Percentiles rank a stretch among this genome's conserved stretches.
phyloP scores from a whole-genome alignment of 2,888 invertebrate species.

The Chrysina gloriosa region DNA sequence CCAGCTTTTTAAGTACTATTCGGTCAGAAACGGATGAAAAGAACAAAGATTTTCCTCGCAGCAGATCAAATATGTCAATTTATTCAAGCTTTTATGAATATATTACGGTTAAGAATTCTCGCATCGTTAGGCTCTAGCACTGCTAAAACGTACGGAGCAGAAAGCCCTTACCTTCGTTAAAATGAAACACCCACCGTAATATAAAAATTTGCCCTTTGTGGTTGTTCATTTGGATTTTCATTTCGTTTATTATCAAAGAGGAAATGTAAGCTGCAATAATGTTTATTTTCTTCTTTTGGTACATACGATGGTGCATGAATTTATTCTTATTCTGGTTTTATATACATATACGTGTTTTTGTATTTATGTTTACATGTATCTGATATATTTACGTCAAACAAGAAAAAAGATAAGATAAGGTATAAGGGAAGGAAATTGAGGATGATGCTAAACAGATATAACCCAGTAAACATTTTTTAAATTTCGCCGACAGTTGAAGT shows the following conservation, averaged over 20 bases:
- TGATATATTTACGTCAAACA: no score
- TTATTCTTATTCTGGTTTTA: no score
- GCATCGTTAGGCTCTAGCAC: conserved; percentile 48
- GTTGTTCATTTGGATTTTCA: conserved; percentile 2
- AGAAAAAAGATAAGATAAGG: no score
- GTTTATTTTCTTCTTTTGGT: no score
- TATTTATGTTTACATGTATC: no score
- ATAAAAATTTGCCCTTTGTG: conserved; percentile 36
- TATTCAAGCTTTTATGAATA: conserved; percentile 59
- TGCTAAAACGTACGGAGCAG: not conserved
- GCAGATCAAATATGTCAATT: conserved; percentile 59
- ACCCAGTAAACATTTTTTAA: no score
- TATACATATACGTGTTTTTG: no score
- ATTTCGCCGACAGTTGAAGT: no score
- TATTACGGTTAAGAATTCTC: conserved; percentile 54
- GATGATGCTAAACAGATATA: no score
- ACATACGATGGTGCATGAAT: no score
- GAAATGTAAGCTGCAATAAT: not conserved
- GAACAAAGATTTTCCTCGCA: conserved; percentile 40
- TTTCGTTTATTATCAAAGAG: not conserved
- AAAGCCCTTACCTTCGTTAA: conserved; percentile 32
- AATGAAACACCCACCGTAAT: conserved; percentile 25
- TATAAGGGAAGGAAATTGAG: no score
- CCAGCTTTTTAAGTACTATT: conserved; percentile 58
- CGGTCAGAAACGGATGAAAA: conserved; percentile 48